phyloP scores from a whole-genome alignment of 30 jellyfish, hydroid and myxozoan species.

The Rhopilema esculentum region DNA sequence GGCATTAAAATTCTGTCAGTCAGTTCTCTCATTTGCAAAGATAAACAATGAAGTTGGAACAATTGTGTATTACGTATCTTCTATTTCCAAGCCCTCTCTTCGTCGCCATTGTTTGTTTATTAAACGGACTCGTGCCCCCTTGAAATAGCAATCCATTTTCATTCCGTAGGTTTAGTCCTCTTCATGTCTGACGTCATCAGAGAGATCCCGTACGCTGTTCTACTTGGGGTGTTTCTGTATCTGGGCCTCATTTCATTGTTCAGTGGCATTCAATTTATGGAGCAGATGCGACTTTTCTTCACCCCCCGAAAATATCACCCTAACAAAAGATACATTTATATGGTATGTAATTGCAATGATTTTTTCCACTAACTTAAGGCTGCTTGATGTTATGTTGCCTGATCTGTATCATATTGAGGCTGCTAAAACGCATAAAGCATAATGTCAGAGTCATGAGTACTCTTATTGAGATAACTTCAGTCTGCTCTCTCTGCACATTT shows the following conservation, averaged over 20 bases:
- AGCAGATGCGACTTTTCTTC: conserved; percentile 74
- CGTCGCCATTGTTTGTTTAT: too few species aligned
- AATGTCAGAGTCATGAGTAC: too few species aligned
- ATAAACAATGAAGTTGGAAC: too few species aligned
- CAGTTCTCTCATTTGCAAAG: too few species aligned
- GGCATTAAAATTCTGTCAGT: too few species aligned
- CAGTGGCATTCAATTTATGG: conserved; percentile 85
- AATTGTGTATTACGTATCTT: neutral
- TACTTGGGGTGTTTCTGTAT: conserved; percentile 77
- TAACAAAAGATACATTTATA: conserved; percentile 70
- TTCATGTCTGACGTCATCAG: conserved; percentile 58
- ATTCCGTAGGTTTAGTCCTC: conserved; percentile 55
- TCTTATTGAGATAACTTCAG: too few species aligned
- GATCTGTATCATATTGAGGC: too few species aligned
- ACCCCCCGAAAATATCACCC: conserved; percentile 85
- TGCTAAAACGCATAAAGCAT: too few species aligned
- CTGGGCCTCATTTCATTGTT: conserved; percentile 77
- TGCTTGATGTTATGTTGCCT: too few species aligned
- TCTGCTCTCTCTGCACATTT: too few species aligned
- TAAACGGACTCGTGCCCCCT: neutral
- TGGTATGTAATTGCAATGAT: conserved; percentile 45
- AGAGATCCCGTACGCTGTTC: conserved; percentile 82
- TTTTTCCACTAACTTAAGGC: neutral
- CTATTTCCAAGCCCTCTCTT: too few species aligned
- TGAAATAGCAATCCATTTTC: neutral